Base-by-base conservation (phyloP, 1,140 invertebrate species). In the Venturia canescens region DNA sequence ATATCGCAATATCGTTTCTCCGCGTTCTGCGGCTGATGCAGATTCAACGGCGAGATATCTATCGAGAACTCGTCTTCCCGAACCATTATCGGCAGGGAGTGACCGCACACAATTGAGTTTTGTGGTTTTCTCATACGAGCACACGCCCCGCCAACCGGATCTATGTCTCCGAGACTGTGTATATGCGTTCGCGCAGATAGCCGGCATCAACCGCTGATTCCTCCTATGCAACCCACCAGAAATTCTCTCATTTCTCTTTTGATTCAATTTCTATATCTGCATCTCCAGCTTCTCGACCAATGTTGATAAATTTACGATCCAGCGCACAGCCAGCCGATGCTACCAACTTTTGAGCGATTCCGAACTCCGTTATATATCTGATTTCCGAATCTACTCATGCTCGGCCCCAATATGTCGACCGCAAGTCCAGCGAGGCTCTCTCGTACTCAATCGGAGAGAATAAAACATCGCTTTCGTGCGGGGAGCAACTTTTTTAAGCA, bases 71-170 rank as follows among this genome's bases (percentile, higher is more conserved):
- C 74, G 74, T 76, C 74, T 69, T 60, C 53, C 13, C 74, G 60
- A 29, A 76, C 53, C 74, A 76, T 76, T 76, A 76, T 76, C 53
- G 74, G 34, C 9, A 76, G 74, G 44, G 16, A 76, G 48, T 63
- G 74, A 76, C 74, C 74, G 74, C 74, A 74, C 31, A 74, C 71
- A 18, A 76, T 76, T 76, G 27, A 76, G 53, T 76, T 76, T 63
- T 34, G 74, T 44, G 74, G 74, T 76, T 76, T 63, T 48, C 74
- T 60, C 74, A 27, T 69, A 76, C 74, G 11, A 76, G 53, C 74
- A 63, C n/a, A n/a, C n/a, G n/a, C 26, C 0, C 26, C 26, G 15
- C 44, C 44, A 38, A 50, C 48, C 6, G 48, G 23, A 63, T 63
- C n/a, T 26, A 23, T 63, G 60, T 63, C 60, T 57, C 60, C 60